Evolutionary conservation across 2,797 vertebrate genomes (phyloP), one percentile per base, ranked within the genome.

Genomic region (Gallinago solitaria): DNA sequence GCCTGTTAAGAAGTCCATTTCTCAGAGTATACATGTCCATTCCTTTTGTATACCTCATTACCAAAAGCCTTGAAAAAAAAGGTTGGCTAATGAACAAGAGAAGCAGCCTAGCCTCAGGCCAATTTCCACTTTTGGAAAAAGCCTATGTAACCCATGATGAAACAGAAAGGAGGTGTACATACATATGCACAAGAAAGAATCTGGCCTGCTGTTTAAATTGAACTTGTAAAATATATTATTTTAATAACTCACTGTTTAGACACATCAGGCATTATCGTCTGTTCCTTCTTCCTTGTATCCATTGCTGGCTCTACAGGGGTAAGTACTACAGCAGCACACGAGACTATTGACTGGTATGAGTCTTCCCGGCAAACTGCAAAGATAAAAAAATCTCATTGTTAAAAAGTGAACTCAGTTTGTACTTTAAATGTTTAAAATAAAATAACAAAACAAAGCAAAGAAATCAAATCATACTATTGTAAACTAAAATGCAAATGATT

Each of bases 331-430:
- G 99, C 99, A 91, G 99, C 98, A 97, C 99, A 99, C 4, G 99
- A 99, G 51, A 99, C 98, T 64, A 99, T 97, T 6, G 99, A 99
- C 78, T 99, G 99, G 97, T 98, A 98, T 1, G 99, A 99, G 97
- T 99, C 99, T 95, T 99, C 99, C 77, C 98, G 98, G 94, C 99
- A 99, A 90, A 99, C 99, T 99, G 98, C 54, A 96, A 95, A 69
- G 74, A 96, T 11, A 91, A 86, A 86, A 70, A 92, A 79, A 77
- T 7, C 11, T 54, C 68, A 50, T 11, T 2, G 47, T 95, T 95
- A 94, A 64, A 77, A 9, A 61, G 18, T 3, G 27, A 59, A 73
- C 5, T 69, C n/a, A 12, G 6, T 18, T 50, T 41, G 5, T 13
- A 48, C 54, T 86, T 86, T 5, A 85, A 70, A 87, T 21, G 8